Conservation (phyloP, 2,888 invertebrate species). For the Lithophane socia region DNA sequence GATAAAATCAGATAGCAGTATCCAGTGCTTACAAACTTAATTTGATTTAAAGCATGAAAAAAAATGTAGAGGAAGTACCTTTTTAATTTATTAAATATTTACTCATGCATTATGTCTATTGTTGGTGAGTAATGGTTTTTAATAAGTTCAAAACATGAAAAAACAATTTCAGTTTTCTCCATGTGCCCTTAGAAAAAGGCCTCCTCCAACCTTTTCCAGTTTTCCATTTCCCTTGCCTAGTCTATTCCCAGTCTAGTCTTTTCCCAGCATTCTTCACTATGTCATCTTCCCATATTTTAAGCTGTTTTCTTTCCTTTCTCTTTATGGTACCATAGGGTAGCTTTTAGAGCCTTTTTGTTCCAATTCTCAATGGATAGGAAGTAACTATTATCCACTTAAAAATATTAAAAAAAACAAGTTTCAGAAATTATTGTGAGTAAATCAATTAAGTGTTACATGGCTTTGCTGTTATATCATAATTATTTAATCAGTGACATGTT, state of each 20-base stretch:
- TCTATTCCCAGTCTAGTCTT: no score
- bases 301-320: not conserved
- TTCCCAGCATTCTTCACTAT: no score
- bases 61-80: no score
- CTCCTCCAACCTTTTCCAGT: not conserved
- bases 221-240: no score
- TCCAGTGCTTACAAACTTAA: no score
- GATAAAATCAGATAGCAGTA: constrained; percentile 22
- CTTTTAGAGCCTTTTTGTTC: not conserved
- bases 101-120: no score
- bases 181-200: no score
- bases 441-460: constrained; percentile 6
- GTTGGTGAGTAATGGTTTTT: no score
- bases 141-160: not conserved
- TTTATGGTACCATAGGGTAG: not conserved
- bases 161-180: no score
- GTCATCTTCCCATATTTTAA: not conserved
- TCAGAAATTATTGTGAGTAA: not conserved
- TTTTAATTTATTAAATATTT: not conserved
- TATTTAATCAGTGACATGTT: constrained; percentile 7
- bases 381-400: not conserved
- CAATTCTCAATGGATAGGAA: not conserved
- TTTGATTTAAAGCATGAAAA: no score
- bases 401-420: not conserved
- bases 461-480: constrained; percentile 9